These are phyloP conservation scores for Mya arenaria DNA, from an alignment of 1,140 invertebrate genomes.

Conservation along the genomic window DNA sequence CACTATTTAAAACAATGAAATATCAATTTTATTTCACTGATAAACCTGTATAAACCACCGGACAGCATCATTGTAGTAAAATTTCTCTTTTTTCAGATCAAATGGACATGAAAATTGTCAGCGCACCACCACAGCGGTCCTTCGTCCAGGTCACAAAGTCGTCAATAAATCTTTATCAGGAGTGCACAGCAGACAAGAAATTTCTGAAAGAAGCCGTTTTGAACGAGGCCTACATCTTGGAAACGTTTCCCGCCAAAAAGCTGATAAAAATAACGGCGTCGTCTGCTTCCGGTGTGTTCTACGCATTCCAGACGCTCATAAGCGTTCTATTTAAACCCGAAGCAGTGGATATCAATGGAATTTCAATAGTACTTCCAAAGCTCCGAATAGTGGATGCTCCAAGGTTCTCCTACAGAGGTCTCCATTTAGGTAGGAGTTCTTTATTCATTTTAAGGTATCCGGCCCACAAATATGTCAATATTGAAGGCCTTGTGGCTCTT, in stretches of 20 bases:
- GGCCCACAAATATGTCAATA: no score
- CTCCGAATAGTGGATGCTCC: slow-evolving; percentile 66
- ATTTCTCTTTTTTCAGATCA: slow-evolving; percentile 18
- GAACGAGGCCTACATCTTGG: slow-evolving; percentile 59
- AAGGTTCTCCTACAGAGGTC: slow-evolving; percentile 70
- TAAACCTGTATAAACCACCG: neutral
- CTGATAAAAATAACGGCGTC: slow-evolving; percentile 57
- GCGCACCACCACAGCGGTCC: neutral
- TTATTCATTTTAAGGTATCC: no score
- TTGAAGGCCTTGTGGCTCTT: no score
- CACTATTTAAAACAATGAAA: neutral
- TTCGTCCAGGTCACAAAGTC: slow-evolving; percentile 20
- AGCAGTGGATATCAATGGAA: neutral
- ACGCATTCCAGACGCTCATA: slow-evolving; percentile 61
- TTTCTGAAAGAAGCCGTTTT: neutral
- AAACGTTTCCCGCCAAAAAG: slow-evolving; percentile 27
- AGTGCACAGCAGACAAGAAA: neutral
- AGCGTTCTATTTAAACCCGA: slow-evolving; percentile 44
- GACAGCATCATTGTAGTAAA: no score
- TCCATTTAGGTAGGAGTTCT: slow-evolving; percentile 65
- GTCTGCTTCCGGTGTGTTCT: slow-evolving; percentile 63
- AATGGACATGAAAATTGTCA: slow-evolving; percentile 18
- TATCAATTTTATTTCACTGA: neutral
- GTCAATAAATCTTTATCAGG: neutral
- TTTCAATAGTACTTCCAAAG: slow-evolving; percentile 41